Evolutionary conservation across 23 tunicate genomes (phyloP).

Genomic region (Diplosoma virens): DNA sequence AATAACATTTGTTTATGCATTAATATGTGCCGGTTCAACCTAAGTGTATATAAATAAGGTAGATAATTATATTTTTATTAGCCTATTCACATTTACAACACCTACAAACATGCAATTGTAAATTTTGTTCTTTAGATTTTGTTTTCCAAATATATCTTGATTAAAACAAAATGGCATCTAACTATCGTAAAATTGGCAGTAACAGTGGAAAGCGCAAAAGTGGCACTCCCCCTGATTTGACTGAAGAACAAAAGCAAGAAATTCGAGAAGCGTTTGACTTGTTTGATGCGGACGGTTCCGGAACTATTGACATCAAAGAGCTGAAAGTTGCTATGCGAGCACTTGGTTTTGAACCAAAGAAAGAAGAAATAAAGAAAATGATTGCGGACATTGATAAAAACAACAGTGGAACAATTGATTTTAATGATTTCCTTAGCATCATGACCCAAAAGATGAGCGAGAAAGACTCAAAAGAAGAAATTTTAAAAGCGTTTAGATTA

Average conservation of each 20-base stretch:
- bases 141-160: too few relatives aligned
- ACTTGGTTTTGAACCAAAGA: conserved; percentile 97
- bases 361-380: conserved; percentile 99
- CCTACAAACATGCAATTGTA: too few relatives aligned
- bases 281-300: conserved; percentile 98
- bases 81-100: too few relatives aligned
- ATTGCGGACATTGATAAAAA: conserved; percentile 94
- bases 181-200: conserved; percentile 52
- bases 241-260: conserved; percentile 99
- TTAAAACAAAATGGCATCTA: conserved; percentile 67
- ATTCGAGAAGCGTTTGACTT: conserved; percentile 99
- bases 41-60: too few relatives aligned
- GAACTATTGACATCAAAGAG: conserved; percentile 95
- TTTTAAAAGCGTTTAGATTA: conserved; percentile 94
- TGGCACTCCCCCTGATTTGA: conserved; percentile 86
- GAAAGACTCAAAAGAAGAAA: conserved; percentile 97
- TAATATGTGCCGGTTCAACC: too few relatives aligned
- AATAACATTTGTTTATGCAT: too few relatives aligned
- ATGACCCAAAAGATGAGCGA: conserved; percentile 99
- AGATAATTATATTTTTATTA: too few relatives aligned
- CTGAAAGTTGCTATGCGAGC: conserved; percentile 99
- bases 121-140: too few relatives aligned
- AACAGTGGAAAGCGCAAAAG: conserved; percentile 69
- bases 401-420: conserved; percentile 93
- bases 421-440: conserved; percentile 94